phyloP scores from a whole-genome alignment of 2,113 vertebrate genomes.

The Cephalopterus ornatus region DNA sequence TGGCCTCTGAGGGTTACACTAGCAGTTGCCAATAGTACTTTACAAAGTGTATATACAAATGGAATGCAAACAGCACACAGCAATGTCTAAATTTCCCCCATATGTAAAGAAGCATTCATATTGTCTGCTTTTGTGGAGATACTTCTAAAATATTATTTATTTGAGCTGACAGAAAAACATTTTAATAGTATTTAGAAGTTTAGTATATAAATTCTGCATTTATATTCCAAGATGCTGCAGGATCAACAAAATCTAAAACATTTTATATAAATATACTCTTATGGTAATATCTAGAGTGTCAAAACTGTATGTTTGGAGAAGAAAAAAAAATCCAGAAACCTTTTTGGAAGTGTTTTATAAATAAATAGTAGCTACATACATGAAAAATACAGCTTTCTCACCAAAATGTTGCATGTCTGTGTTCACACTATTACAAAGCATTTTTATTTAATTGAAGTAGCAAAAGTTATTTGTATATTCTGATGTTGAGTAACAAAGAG shows the following conservation, averaged over 20 bases:
- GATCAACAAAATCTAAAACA: neutral
- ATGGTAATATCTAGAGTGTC: neutral
- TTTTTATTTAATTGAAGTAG: neutral
- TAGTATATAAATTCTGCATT: neutral
- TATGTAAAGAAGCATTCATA: neutral
- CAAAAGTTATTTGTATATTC: neutral
- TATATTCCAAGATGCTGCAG: neutral
- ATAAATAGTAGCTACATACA: neutral
- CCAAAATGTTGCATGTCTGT: neutral
- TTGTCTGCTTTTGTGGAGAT: neutral
- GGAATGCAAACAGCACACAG: neutral
- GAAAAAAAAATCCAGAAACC: neutral
- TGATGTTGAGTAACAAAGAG: neutral
- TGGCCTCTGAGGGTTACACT: neutral
- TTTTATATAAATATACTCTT: neutral
- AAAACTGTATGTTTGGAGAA: neutral
- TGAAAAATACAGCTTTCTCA: neutral
- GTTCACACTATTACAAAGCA: neutral
- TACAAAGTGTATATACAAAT: neutral
- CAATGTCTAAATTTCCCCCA: neutral
- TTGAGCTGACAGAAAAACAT: neutral
- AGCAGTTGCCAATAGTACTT: neutral
- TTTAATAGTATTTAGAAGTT: neutral
- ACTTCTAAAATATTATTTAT: neutral
- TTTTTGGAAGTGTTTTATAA: neutral